Percentiles rank a stretch among this genome's conserved stretches.
Conservation (phyloP, 2,888 invertebrate genomes). For the Trimorus sp. region DNA sequence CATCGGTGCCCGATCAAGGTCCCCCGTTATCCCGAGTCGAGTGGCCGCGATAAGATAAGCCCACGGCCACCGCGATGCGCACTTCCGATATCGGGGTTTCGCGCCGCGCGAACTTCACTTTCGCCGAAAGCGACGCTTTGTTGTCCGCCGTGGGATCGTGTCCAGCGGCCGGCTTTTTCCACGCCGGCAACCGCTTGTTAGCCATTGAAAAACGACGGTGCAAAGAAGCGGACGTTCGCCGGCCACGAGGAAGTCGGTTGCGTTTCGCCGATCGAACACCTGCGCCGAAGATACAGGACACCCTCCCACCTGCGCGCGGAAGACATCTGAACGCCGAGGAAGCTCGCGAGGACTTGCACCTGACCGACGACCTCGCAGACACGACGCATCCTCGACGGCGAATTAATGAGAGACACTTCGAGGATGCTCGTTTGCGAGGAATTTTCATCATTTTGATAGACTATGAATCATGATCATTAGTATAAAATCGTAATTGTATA, state of each 20-base stretch:
- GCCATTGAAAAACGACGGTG: conserved; percentile 32
- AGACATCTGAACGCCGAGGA: conserved; percentile 73
- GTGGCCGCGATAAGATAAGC: conserved; percentile 79
- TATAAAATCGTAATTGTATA: too few species aligned
- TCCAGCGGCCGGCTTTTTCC: too few species aligned
- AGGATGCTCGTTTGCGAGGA: too few species aligned
- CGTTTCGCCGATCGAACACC: conserved; percentile 72
- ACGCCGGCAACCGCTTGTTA: conserved; percentile 37
- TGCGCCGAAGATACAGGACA: conserved; percentile 67
- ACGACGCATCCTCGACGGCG: conserved; percentile 21
- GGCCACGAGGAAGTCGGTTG: conserved; percentile 69
- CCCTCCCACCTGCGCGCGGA: conserved; percentile 74
- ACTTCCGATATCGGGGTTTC: conserved; percentile 74
- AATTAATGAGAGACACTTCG: neutral
- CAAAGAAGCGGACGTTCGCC: conserved; percentile 35
- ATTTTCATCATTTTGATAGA: too few species aligned
- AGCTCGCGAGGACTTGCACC: conserved; percentile 64
- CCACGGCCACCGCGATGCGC: conserved; percentile 68
- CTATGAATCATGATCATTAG: too few species aligned
- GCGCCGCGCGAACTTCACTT: neutral
- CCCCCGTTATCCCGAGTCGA: conserved; percentile 77
- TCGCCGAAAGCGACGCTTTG: too few species aligned
- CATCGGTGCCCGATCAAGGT: conserved; percentile 78
- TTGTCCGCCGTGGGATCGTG: conserved; percentile 11
- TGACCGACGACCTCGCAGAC: conserved; percentile 53